Conservation (phyloP, 2,888 invertebrate genomes). For the Caenorhabditis sp. region DNA sequence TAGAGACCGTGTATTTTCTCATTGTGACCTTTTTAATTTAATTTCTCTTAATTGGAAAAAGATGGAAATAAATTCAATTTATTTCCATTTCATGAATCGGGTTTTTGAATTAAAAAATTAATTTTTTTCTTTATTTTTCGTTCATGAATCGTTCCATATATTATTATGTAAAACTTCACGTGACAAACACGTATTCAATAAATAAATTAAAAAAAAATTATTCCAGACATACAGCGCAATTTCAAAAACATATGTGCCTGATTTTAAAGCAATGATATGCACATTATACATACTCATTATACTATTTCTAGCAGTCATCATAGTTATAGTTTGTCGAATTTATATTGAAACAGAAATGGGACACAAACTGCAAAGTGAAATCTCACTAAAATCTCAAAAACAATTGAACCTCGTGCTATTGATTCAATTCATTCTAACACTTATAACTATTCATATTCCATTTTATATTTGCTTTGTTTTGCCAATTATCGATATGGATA, state of each 20-base stretch:
- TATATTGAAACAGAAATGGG: conserved; percentile 17
- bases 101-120: too few species aligned
- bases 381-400: conserved; percentile 22
- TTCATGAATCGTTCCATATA: too few species aligned
- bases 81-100: too few species aligned
- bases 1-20: too few species aligned
- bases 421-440: conserved; percentile 28
- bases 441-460: conserved; percentile 30
- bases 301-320: conserved; percentile 20
- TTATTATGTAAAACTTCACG: too few species aligned
- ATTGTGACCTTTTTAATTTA: too few species aligned
- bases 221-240: conserved; percentile 2
- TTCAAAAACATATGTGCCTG: too few species aligned
- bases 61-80: too few species aligned
- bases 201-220: too few species aligned
- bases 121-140: too few species aligned
- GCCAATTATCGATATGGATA: conserved; percentile 30
- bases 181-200: too few species aligned
- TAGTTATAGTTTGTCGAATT: conserved; percentile 11
- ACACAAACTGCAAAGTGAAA: conserved; percentile 21
- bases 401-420: conserved; percentile 9
- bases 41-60: too few species aligned
- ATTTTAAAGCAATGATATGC: conserved; percentile 8
- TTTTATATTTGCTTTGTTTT: conserved; percentile 28
- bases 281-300: conserved; percentile 18